Evolutionary conservation across 2,888 invertebrate genomes (phyloP).

Genomic region (Aplocera efformata): DNA sequence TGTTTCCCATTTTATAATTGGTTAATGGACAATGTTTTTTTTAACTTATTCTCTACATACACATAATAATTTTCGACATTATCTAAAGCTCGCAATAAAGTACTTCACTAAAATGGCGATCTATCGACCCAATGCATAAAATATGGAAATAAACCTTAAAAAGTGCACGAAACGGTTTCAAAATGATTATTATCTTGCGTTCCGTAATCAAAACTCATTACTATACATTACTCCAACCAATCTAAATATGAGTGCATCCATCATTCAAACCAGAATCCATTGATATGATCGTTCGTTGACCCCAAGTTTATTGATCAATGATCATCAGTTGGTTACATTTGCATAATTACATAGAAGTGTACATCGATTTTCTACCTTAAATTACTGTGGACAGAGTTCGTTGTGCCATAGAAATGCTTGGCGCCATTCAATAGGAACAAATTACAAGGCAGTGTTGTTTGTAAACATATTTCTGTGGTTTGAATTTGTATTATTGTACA

Average conservation of each 20-base stretch:
- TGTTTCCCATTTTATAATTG: too few species aligned
- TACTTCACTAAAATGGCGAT: too few species aligned
- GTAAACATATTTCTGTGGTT: slow-evolving; percentile 13
- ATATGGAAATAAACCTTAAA: too few species aligned
- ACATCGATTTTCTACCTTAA: slow-evolving; percentile 1
- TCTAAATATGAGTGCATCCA: slow-evolving; percentile 25
- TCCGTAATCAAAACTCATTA: slow-evolving; percentile 16
- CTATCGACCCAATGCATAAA: too few species aligned
- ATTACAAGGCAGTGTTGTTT: slow-evolving; percentile 4
- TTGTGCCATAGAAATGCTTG: neutral
- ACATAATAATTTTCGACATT: too few species aligned
- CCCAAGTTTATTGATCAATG: slow-evolving; percentile 15
- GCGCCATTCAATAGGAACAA: slow-evolving; percentile 2
- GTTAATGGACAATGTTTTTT: too few species aligned
- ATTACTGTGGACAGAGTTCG: neutral
- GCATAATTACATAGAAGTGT: slow-evolving; percentile 1
- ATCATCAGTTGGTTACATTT: slow-evolving; percentile 11
- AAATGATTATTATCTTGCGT: neutral
- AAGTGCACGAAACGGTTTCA: too few species aligned
- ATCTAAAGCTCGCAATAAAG: too few species aligned
- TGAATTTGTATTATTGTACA: neutral
- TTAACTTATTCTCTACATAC: too few species aligned
- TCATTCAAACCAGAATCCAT: slow-evolving; percentile 23
- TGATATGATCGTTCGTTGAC: slow-evolving; percentile 21
- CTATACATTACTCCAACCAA: slow-evolving; percentile 22